Conservation (phyloP, 2,797 vertebrate species). For the Pseudochirops cupreus region DNA sequence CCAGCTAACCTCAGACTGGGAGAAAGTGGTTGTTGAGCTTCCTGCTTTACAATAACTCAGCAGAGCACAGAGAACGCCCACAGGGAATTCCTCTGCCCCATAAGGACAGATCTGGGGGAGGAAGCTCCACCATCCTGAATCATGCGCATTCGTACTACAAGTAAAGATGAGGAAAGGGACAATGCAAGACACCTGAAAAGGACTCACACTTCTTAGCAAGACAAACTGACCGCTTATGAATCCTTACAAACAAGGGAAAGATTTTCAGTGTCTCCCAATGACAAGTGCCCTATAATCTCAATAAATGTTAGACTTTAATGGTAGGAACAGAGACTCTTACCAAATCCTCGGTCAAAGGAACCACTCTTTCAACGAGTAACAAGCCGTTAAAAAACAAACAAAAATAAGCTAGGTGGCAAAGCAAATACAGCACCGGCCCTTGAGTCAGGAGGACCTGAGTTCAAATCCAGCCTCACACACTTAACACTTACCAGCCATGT, state of each 20-base stretch:
- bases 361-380: neutral
- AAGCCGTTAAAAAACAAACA: neutral
- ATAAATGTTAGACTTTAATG: neutral
- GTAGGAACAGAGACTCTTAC: neutral
- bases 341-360: neutral
- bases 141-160: neutral
- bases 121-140: neutral
- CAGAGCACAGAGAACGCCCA: neutral
- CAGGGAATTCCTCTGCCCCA: too few species aligned
- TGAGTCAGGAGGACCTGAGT: too few species aligned
- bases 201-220: neutral
- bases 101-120: neutral
- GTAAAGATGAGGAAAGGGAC: neutral
- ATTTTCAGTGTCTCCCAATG: neutral
- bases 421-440: too few species aligned
- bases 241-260: neutral
- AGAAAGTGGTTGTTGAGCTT: neutral
- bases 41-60: neutral
- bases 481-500: too few species aligned
- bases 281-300: neutral
- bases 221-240: neutral
- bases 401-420: too few species aligned
- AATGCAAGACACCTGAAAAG: neutral
- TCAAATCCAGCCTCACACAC: too few species aligned
- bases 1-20: neutral